These are phyloP conservation scores for Cydia strobilella DNA, from an alignment of 1,140 invertebrate genomes.

Conservation along the genomic window DNA sequence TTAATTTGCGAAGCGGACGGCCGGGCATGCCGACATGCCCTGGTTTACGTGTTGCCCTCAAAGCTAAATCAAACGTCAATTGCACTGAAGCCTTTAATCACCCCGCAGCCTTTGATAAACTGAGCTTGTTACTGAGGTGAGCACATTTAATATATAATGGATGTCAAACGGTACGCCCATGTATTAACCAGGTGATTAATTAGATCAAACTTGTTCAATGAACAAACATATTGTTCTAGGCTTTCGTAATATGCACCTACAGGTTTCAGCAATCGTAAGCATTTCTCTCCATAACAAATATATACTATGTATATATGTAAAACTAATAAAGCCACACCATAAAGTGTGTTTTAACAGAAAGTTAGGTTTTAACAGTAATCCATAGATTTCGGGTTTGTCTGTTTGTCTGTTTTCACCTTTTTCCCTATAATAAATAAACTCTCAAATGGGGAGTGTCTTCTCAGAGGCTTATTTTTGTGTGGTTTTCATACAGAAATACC, in stretches of 20 bases:
- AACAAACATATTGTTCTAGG: not conserved
- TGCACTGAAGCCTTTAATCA: slow-evolving; percentile 57
- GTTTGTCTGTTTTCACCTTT: not conserved
- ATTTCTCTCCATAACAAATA: not conserved
- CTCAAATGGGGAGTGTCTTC: too few relatives aligned
- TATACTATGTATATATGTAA: too few relatives aligned
- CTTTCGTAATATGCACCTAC: not conserved
- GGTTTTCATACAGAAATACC: too few relatives aligned
- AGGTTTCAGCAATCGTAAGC: not conserved
- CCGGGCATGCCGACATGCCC: slow-evolving; percentile 29
- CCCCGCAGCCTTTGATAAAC: slow-evolving; percentile 59
- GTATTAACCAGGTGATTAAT: slow-evolving; percentile 29
- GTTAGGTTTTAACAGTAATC: too few relatives aligned
- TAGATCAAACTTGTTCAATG: slow-evolving; percentile 12
- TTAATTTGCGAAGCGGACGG: slow-evolving; percentile 38
- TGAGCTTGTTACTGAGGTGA: slow-evolving; percentile 46
- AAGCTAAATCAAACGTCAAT: slow-evolving; percentile 66
- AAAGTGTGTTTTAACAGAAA: too few relatives aligned
- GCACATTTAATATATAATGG: slow-evolving; percentile 35
- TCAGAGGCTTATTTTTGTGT: too few relatives aligned
- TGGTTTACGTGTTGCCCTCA: slow-evolving; percentile 42
- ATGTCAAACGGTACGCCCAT: slow-evolving; percentile 5
- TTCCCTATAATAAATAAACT: not conserved
- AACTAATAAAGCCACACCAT: too few relatives aligned
- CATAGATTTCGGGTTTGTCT: too few relatives aligned